Evolutionary conservation across 2,888 invertebrate species (phyloP).

Genomic region (Hyalella azteca): DNA sequence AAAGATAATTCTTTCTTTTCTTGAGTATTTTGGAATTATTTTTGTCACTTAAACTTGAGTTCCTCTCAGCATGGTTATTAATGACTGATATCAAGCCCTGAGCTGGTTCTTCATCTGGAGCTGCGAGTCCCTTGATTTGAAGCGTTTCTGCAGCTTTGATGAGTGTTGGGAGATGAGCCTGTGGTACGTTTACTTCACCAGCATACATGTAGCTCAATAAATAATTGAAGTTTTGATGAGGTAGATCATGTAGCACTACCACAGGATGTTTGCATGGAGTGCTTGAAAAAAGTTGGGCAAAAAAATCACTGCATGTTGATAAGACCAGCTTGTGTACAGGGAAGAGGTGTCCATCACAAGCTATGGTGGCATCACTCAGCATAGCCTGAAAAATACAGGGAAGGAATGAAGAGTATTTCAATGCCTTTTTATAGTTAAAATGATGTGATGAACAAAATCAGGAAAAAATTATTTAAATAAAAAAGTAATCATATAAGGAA

Average conservation of each 20-base stretch:
- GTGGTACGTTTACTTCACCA: constrained; percentile 32
- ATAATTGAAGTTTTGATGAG: not conserved
- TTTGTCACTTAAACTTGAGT: not conserved
- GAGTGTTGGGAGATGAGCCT: constrained; percentile 26
- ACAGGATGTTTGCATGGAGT: constrained; percentile 35
- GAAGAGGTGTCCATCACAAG: constrained; percentile 39
- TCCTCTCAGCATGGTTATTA: not conserved
- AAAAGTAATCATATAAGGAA: too few species aligned
- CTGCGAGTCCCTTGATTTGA: constrained; percentile 37
- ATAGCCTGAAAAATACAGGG: constrained; percentile 1
- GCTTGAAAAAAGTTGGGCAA: constrained; percentile 23
- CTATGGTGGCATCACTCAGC: constrained; percentile 38
- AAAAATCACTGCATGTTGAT: constrained; percentile 40
- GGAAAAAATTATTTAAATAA: too few species aligned
- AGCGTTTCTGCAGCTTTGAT: constrained; percentile 33
- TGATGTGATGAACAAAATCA: too few species aligned
- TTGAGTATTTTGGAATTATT: not conserved
- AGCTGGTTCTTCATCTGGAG: constrained; percentile 34
- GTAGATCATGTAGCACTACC: constrained; percentile 31
- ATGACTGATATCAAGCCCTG: constrained; percentile 1
- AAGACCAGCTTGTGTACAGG: constrained; percentile 39
- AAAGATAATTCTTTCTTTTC: not conserved
- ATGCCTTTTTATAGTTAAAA: too few species aligned
- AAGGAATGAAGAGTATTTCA: too few species aligned
- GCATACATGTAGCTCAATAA: constrained; percentile 37